These are phyloP conservation scores for Neoarius graeffei DNA, from an alignment of 2,113 vertebrate species.

Conservation along the genomic window DNA sequence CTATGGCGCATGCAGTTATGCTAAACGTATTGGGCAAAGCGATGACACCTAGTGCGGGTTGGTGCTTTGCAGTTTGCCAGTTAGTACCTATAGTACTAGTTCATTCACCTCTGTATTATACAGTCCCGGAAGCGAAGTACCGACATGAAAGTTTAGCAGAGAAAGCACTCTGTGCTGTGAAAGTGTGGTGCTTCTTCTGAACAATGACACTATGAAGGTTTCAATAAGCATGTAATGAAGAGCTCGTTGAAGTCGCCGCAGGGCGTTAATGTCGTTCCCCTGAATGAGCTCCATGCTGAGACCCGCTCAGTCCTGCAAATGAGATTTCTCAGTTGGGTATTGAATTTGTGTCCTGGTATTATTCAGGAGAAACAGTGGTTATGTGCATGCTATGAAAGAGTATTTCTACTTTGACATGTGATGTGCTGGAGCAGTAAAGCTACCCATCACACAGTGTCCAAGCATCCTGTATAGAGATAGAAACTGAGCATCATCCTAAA, in stretches of 20 bases:
- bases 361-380: background rate
- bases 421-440: background rate
- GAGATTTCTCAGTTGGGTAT: constrained; percentile 21
- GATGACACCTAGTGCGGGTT: background rate
- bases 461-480: background rate
- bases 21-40: background rate
- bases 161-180: background rate
- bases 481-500: background rate
- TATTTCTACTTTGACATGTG: background rate
- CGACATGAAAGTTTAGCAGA: constrained; percentile 29
- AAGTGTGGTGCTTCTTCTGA: background rate
- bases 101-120: background rate
- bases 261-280: constrained; percentile 32
- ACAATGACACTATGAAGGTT: constrained; percentile 31
- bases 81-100: background rate
- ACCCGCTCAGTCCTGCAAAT: constrained; percentile 37
- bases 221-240: constrained; percentile 47
- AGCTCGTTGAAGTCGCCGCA: constrained; percentile 39
- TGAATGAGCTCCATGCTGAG: constrained; percentile 33
- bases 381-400: constrained; percentile 1
- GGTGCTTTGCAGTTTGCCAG: background rate
- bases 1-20: constrained; percentile 7
- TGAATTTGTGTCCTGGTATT: background rate
- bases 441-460: background rate
- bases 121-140: no score